A percentile compares a stretch with the other conserved stretches of the same genome.
phyloP scores from a whole-genome alignment of 2,888 invertebrate genomes.

The Mythimna vitellina region DNA sequence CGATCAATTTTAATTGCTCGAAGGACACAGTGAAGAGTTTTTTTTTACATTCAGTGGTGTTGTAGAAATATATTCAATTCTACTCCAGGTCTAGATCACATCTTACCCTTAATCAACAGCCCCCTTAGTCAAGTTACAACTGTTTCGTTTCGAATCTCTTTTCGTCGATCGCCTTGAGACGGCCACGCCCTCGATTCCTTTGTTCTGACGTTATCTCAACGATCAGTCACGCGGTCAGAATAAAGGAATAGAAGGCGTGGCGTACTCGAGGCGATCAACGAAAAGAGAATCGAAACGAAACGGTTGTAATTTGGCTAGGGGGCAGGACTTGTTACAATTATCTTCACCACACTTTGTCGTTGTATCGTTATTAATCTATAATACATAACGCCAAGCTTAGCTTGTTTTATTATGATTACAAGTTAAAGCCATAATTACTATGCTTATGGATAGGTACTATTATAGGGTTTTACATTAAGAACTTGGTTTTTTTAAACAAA shows the following conservation, averaged over 20 bases:
- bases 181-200: no score
- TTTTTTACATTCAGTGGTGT: not conserved
- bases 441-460: slow-evolving; percentile 23
- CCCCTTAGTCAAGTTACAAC: no score
- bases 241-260: no score
- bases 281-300: no score
- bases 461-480: no score
- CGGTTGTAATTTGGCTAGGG: no score
- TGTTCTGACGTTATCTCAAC: no score
- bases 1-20: not conserved
- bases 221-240: no score
- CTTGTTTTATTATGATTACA: slow-evolving; percentile 30
- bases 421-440: slow-evolving; percentile 19
- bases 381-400: slow-evolving; percentile 15
- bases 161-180: no score
- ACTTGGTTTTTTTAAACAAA: no score
- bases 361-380: slow-evolving; percentile 4
- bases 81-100: slow-evolving; percentile 3
- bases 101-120: not conserved
- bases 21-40: not conserved
- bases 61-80: not conserved
- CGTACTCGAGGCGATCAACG: no score
- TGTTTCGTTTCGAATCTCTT: no score
- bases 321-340: slow-evolving; percentile 6
- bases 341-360: slow-evolving; percentile 28